Percentiles rank a stretch among this genome's conserved stretches.
Evolutionary conservation across 92 coral and sea anemone genomes (phyloP).

Genomic region (Parazoanthus atlanticus): DNA sequence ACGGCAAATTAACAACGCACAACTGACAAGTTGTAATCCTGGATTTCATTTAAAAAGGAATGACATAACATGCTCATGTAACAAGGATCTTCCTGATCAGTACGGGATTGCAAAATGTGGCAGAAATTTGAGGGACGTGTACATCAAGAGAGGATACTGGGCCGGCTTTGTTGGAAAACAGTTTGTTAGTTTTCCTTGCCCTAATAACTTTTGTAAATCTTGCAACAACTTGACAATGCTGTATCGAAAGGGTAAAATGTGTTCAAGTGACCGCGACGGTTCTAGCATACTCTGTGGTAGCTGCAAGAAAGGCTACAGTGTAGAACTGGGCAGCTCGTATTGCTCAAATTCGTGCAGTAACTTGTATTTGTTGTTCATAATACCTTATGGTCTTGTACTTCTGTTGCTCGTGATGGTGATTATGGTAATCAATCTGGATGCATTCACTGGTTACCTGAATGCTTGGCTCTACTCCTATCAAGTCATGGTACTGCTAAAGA

Average conservation of each 20-base stretch:
- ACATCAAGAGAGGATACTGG: constrained; percentile 83
- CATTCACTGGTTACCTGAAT: constrained; percentile 59
- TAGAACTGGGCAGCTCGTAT: constrained; percentile 34
- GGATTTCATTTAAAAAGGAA: constrained; percentile 50
- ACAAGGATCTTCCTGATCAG: neutral
- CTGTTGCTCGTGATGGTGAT: constrained; percentile 43
- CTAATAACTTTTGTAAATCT: constrained; percentile 60
- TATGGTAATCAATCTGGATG: constrained; percentile 56
- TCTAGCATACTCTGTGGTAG: constrained; percentile 49
- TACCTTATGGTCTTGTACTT: constrained; percentile 12
- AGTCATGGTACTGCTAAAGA: constrained; percentile 58
- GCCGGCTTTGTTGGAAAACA: constrained; percentile 69
- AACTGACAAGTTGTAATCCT: constrained; percentile 57
- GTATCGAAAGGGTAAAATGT: constrained; percentile 44
- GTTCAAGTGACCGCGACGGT: constrained; percentile 26
- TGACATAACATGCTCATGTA: constrained; percentile 57
- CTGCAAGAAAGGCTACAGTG: constrained; percentile 44
- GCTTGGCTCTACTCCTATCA: constrained; percentile 67
- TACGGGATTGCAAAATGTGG: constrained; percentile 70
- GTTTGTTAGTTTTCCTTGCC: constrained; percentile 74
- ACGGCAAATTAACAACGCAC: constrained; percentile 37
- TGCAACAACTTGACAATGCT: neutral
- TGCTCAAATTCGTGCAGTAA: constrained; percentile 46
- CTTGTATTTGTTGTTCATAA: constrained; percentile 10
- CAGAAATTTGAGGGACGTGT: constrained; percentile 48